Evolutionary conservation across 2,797 vertebrate species (phyloP), one percentile per base, ranked within the genome.

Genomic region (Microctenopoma lineatum): DNA sequence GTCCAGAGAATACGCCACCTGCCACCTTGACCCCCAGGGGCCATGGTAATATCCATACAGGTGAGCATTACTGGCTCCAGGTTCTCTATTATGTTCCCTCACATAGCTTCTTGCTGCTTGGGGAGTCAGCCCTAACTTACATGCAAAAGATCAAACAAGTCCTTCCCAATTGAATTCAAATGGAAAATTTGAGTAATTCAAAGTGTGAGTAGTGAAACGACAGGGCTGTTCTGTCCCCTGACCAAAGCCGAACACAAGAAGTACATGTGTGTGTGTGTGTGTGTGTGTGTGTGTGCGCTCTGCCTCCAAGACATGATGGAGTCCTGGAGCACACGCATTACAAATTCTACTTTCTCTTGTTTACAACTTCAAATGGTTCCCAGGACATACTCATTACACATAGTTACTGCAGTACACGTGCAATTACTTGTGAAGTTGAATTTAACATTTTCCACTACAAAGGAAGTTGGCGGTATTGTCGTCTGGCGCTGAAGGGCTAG

Each of bases 121-220:
- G 69, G 90, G 90, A 92, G 85, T 87, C 80, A 74, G 79, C 81
- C 71, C 84, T 57, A 88, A 90, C 90, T 91, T 83, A 91, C 88
- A 90, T 89, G 91, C 83, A 90, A 87, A 88, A 94, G 93, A 94
- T 94, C 93, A 94, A 95, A 95, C 92, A 93, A 91, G 86, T 87
- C 77, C 42, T 84, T 80, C 75, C 66, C 91, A 92, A 90, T 91
- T 90, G 88, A 91, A 94, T 93, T 94, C 86, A 93, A 94, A 94
- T 92, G 83, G 89, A 81, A 92, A 92, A 92, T 91, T 82, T 36
- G 52, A 86, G 87, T 90, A 90, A 92, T 91, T 94, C 89, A 90
- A 91, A 93, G 70, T 77, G 86, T 74, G 84, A 90, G 89, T 77
- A 88, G 85, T 89, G 86, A 85, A 90, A 87, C 84, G 66, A 88